Conservation (phyloP, 2,113 vertebrate genomes). For the Grus americana region DNA sequence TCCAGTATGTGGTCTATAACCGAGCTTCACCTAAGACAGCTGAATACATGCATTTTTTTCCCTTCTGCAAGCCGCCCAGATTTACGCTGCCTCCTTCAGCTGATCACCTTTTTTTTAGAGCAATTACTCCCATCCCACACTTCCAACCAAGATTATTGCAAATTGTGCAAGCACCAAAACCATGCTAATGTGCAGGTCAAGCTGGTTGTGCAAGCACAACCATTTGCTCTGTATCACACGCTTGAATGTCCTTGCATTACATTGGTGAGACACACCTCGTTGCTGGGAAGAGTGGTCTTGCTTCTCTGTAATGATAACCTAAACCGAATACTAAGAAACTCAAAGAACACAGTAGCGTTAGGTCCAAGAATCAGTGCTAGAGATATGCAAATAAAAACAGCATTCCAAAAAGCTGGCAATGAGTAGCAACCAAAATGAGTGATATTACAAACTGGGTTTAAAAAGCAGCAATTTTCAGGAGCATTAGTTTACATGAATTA, state of each 20-base stretch:
- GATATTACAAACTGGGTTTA: not conserved
- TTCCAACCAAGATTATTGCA: not conserved
- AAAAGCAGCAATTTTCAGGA: slow-evolving; percentile 15
- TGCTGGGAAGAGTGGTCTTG: not conserved
- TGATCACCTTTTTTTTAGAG: not conserved
- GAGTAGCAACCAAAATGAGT: not conserved
- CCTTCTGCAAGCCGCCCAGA: not conserved
- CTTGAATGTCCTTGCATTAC: not conserved
- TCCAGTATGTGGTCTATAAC: not conserved
- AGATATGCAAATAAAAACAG: not conserved
- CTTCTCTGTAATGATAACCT: not conserved
- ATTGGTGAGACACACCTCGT: not conserved
- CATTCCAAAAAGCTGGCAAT: not conserved
- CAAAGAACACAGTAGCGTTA: not conserved
- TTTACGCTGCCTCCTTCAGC: not conserved
- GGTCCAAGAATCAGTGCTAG: not conserved
- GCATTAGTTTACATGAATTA: not conserved
- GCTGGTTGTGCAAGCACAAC: not conserved
- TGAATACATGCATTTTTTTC: not conserved
- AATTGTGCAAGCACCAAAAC: not conserved
- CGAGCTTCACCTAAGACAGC: not conserved
- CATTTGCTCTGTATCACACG: not conserved
- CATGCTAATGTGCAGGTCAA: not conserved
- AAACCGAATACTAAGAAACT: not conserved
- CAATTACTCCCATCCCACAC: not conserved